These are phyloP conservation scores for Coccyzus lansbergi DNA, from an alignment of 2,797 vertebrate species.

Conservation along the genomic window DNA sequence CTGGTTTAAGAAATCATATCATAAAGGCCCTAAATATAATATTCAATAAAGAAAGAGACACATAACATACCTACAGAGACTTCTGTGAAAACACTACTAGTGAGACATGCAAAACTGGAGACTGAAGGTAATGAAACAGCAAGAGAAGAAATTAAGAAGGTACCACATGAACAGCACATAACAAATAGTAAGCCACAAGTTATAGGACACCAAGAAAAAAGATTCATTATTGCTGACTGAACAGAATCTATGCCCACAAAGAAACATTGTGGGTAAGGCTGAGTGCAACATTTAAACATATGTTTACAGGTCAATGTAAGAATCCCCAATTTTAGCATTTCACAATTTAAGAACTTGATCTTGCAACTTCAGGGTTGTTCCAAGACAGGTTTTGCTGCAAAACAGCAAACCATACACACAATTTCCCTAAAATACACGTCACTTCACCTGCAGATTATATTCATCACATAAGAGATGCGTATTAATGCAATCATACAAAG, in stretches of 20 bases:
- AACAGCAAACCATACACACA: neutral
- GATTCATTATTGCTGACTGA: neutral
- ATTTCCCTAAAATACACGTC: neutral
- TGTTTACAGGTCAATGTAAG: neutral
- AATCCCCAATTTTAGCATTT: neutral
- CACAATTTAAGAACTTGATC: neutral
- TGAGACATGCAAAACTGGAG: neutral
- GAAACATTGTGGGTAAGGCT: neutral
- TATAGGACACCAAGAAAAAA: neutral
- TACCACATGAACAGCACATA: neutral
- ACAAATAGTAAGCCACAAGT: neutral
- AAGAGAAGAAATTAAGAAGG: neutral
- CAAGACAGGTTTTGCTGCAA: neutral
- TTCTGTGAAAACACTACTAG: neutral
- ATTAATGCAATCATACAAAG: slow-evolving; percentile 29
- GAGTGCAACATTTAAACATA: neutral
- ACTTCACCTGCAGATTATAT: neutral
- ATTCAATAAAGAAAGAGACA: neutral
- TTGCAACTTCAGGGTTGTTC: neutral
- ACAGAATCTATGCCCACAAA: neutral
- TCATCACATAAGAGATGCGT: neutral
- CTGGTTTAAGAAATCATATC: neutral
- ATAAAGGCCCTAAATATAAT: neutral
- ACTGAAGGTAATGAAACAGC: neutral
- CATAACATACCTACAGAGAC: neutral